Evolutionary conservation across 2,888 invertebrate genomes (phyloP), one percentile per base, ranked within the genome.

Genomic region (Mimachlamys varia): DNA sequence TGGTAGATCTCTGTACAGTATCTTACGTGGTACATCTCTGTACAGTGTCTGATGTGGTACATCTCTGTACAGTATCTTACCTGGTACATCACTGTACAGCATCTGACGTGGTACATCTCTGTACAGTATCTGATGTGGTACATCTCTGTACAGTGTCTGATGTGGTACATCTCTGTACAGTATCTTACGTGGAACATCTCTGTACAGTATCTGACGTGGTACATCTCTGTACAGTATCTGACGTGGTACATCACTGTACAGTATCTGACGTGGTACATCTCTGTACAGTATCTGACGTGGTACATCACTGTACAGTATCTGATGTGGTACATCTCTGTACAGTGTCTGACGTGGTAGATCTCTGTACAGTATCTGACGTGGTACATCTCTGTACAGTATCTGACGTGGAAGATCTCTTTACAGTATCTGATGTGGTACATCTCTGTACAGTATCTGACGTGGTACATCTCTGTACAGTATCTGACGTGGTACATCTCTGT

Each of bases 141-240:
- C 33, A 76, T 76, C 58, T 58, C n/a, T 62, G 62, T 62, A 62
- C 53, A 22, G 62, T n/a, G n/a, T 62, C 62, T 62, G 76, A 76
- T 0, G 12, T 33, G 76, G 27, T 33, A 76, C 33, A 76, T 76
- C 58, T 58, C n/a, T 62, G 62, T 62, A 62, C 53, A 22, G 62
- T n/a, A 62, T 62, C 62, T 62, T 27, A 76, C 4, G 12, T 33
- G 76, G 27, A n/a, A n/a, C n/a, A n/a, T n/a, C n/a, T n/a, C n/a
- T 62, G 62, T 62, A 62, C 53, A 22, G 62, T n/a, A 62, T 62
- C 62, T 62, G 76, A 76, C 4, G 12, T 33, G 76, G 27, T 33
- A 76, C 33, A 76, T 76, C 58, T 58, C n/a, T 62, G 62, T 62
- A 62, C 53, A 22, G 62, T n/a, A 62, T 62, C 62, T 62, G 76